phyloP scores from a whole-genome alignment of 2,797 vertebrate genomes.

The Sebastes oblongus region DNA sequence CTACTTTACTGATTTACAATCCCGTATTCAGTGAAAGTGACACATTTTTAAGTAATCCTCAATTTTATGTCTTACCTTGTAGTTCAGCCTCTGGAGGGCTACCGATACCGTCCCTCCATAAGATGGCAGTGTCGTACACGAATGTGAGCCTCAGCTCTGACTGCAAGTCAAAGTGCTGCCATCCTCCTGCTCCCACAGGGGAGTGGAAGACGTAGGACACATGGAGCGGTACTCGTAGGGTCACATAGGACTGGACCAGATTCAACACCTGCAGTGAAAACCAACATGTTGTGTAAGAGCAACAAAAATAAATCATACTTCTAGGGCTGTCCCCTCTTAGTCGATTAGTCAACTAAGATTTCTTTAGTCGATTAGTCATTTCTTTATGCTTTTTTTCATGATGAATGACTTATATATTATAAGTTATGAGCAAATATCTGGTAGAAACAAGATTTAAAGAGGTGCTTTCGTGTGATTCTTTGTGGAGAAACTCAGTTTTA shows the following conservation, averaged over 20 bases:
- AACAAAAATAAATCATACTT: neutral
- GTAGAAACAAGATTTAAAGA: too few relatives aligned
- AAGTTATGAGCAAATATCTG: too few relatives aligned
- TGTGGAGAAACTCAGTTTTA: too few relatives aligned
- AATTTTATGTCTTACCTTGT: slow-evolving; percentile 81
- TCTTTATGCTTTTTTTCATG: too few relatives aligned
- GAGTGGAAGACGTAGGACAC: slow-evolving; percentile 97
- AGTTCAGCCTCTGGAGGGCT: slow-evolving; percentile 94
- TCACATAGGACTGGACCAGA: slow-evolving; percentile 96
- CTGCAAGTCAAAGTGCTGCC: slow-evolving; percentile 97
- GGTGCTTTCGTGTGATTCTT: too few relatives aligned
- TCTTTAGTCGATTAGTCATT: too few relatives aligned
- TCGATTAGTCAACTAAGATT: too few relatives aligned
- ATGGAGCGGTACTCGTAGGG: slow-evolving; percentile 91
- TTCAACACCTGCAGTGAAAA: slow-evolving; percentile 87
- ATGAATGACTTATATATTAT: too few relatives aligned
- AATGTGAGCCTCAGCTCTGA: slow-evolving; percentile 95
- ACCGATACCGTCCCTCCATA: slow-evolving; percentile 94
- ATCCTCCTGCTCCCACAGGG: slow-evolving; percentile 90
- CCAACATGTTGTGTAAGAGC: neutral
- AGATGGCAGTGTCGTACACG: slow-evolving; percentile 98
- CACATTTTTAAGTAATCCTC: neutral
- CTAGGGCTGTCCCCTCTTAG: too few relatives aligned
- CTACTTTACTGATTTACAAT: neutral
- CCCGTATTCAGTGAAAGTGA: neutral